Evolutionary conservation across 2,888 invertebrate genomes (phyloP).

Genomic region (Volucella bombylans): DNA sequence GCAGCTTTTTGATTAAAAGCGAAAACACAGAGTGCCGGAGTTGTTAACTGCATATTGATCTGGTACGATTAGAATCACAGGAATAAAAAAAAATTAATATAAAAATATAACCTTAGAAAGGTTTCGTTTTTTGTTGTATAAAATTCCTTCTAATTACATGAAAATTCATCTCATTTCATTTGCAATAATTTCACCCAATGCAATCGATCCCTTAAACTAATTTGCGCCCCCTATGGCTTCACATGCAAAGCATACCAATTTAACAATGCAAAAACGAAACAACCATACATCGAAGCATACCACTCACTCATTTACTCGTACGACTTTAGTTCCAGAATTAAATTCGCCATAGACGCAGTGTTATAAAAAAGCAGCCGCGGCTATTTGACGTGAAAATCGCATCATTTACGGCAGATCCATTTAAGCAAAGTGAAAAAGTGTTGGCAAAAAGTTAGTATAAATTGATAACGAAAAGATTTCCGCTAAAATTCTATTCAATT

Average conservation of each 20-base stretch:
- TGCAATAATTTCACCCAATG: too few relatives aligned
- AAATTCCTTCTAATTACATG: too few relatives aligned
- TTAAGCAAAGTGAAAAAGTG: conserved; percentile 74
- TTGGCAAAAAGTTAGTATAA: conserved; percentile 70
- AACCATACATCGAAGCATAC: conserved; percentile 46
- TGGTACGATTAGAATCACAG: too few relatives aligned
- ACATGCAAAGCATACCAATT: conserved; percentile 38
- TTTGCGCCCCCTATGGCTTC: conserved; percentile 26
- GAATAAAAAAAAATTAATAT: too few relatives aligned
- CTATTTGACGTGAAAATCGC: conserved; percentile 60
- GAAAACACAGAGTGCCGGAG: too few relatives aligned
- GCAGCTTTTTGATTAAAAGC: too few relatives aligned
- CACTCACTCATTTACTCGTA: conserved; percentile 64
- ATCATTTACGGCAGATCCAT: conserved; percentile 58
- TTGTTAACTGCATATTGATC: too few relatives aligned
- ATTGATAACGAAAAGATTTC: conserved; percentile 56
- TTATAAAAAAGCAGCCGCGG: conserved; percentile 69
- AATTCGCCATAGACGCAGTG: conserved; percentile 76
- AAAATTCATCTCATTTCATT: too few relatives aligned
- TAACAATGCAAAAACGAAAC: conserved; percentile 41
- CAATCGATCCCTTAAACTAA: too few relatives aligned
- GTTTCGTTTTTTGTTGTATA: too few relatives aligned
- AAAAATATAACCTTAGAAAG: too few relatives aligned
- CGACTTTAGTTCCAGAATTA: conserved; percentile 74
- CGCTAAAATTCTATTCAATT: conserved; percentile 55